Conservation (phyloP, 2,113 vertebrate species). For the Myrmecobius fasciatus region DNA sequence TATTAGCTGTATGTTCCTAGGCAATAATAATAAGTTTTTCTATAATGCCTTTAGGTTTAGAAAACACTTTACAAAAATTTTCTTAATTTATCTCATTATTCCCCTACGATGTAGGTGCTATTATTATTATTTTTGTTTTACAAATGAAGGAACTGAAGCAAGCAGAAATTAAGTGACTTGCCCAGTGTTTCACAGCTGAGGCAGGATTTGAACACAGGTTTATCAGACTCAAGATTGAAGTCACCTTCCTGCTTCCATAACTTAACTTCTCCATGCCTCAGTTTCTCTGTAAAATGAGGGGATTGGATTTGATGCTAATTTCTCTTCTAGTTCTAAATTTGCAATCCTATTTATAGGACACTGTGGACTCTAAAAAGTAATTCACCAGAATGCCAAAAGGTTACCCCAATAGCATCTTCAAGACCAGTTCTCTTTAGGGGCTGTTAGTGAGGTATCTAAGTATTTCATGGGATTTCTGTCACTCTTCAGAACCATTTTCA, state of each 20-base stretch:
- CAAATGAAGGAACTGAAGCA: background rate
- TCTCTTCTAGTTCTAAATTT: background rate
- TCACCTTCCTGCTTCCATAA: background rate
- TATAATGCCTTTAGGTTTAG: background rate
- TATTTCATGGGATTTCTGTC: background rate
- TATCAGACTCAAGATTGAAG: background rate
- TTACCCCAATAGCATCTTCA: background rate
- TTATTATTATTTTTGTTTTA: background rate
- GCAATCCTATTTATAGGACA: background rate
- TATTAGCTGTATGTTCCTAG: background rate
- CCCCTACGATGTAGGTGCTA: background rate
- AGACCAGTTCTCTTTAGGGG: background rate
- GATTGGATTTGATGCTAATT: background rate
- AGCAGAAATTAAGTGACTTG: background rate
- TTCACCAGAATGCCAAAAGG: background rate
- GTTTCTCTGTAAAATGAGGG: background rate
- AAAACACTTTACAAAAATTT: background rate
- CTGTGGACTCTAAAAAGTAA: background rate
- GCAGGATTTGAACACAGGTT: background rate
- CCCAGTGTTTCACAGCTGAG: background rate
- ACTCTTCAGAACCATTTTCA: background rate
- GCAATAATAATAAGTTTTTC: background rate
- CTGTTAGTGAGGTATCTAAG: background rate
- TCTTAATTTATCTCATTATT: background rate
- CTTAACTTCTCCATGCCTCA: background rate